phyloP scores from a whole-genome alignment of 2,113 vertebrate genomes.

The Hoplias malabaricus region DNA sequence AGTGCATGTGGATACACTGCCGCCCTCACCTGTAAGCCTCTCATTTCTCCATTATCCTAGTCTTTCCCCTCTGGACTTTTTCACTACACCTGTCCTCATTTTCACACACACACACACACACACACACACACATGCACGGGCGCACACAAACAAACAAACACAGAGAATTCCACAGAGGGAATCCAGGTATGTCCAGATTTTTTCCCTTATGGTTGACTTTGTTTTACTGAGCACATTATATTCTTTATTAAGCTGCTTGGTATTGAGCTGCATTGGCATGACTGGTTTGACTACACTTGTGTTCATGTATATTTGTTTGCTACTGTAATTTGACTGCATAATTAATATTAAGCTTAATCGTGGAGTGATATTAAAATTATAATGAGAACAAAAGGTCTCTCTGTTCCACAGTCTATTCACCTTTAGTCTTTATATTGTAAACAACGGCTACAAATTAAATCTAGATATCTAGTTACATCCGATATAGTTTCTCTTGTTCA shows the following conservation, averaged over 20 bases:
- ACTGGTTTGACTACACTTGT: background rate
- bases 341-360: too few relatives aligned
- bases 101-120: too few relatives aligned
- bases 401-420: background rate
- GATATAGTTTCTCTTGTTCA: too few relatives aligned
- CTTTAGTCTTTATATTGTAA: too few relatives aligned
- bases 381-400: too few relatives aligned
- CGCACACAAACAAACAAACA: too few relatives aligned
- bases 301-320: background rate
- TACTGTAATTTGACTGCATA: background rate
- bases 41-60: constrained; percentile 26
- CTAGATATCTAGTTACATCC: too few relatives aligned
- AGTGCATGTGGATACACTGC: background rate
- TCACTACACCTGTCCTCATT: background rate
- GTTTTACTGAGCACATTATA: background rate
- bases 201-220: background rate
- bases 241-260: background rate
- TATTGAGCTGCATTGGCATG: background rate
- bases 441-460: too few relatives aligned
- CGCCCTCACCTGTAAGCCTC: constrained; percentile 17
- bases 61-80: constrained; percentile 1
- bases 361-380: too few relatives aligned
- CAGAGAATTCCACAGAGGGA: background rate
- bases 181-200: background rate
- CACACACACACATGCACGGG: too few relatives aligned